Conservation (phyloP, 2,888 invertebrate genomes). For the Eurois occulta region DNA sequence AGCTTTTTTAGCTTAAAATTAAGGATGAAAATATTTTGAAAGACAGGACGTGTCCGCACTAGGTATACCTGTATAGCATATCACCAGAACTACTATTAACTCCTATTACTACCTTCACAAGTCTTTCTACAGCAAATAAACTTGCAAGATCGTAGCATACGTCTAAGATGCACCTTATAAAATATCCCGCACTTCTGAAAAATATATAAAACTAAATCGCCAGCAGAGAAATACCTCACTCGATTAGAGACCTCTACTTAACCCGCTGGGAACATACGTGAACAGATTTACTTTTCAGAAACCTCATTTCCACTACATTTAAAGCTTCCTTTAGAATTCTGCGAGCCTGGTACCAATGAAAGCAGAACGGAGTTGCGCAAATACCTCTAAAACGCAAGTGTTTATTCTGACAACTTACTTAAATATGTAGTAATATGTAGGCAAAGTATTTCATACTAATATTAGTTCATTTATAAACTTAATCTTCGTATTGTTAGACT, state of each 20-base stretch:
- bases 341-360: slow-evolving; percentile 51
- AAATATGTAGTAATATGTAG: neutral
- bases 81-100: too few species aligned
- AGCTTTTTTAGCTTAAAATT: too few species aligned
- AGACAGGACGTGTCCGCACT: too few species aligned
- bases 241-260: slow-evolving; percentile 48
- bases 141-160: neutral
- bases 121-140: neutral
- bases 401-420: slow-evolving; percentile 15
- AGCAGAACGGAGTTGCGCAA: slow-evolving; percentile 19
- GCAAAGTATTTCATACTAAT: slow-evolving; percentile 53
- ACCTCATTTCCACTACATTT: slow-evolving; percentile 40
- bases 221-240: slow-evolving; percentile 42
- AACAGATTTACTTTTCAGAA: slow-evolving; percentile 58
- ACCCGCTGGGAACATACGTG: slow-evolving; percentile 47
- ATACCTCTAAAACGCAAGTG: slow-evolving; percentile 27
- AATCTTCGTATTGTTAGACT: slow-evolving; percentile 60
- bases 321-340: slow-evolving; percentile 62
- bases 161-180: slow-evolving; percentile 10
- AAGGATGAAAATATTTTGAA: too few species aligned
- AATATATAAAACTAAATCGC: slow-evolving; percentile 45
- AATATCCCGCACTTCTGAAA: slow-evolving; percentile 1
- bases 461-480: slow-evolving; percentile 49
- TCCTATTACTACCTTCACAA: neutral
- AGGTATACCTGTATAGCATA: too few species aligned